A percentile compares a stretch with the other conserved stretches of the same genome.
Evolutionary conservation across 2,888 invertebrate genomes (phyloP).

Genomic region (Yponomeuta plumbellus): DNA sequence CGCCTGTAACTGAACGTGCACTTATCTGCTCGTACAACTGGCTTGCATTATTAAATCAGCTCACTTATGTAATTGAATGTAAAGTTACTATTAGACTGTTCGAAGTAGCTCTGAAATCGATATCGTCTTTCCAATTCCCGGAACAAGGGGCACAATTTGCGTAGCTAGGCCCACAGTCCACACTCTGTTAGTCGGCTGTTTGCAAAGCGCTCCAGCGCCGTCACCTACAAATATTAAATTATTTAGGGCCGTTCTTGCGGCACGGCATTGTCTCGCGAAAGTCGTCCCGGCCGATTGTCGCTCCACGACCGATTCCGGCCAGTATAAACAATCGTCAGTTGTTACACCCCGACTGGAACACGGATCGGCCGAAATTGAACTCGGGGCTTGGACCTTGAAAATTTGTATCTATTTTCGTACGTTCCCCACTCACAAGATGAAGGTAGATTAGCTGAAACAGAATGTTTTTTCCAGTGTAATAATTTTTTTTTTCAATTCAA

Average conservation of each 20-base stretch:
- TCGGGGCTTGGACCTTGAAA: slow-evolving; percentile 22
- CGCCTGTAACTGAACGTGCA: slow-evolving; percentile 32
- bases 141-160: slow-evolving; percentile 4
- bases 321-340: slow-evolving; percentile 68
- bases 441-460: too few species aligned
- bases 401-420: background rate
- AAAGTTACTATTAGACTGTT: background rate
- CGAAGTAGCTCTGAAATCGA: background rate
- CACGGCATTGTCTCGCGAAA: slow-evolving; percentile 65
- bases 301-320: slow-evolving; percentile 33
- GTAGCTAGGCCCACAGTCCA: background rate
- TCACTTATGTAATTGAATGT: background rate
- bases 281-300: slow-evolving; percentile 33
- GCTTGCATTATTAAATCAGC: slow-evolving; percentile 23
- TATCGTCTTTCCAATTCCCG: slow-evolving; percentile 2
- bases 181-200: slow-evolving; percentile 36
- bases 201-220: slow-evolving; percentile 51
- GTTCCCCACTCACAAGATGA: too few species aligned
- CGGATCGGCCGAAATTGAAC: slow-evolving; percentile 27
- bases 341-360: slow-evolving; percentile 49
- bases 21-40: slow-evolving; percentile 28
- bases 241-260: slow-evolving; percentile 55
- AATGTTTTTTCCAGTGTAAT: too few species aligned
- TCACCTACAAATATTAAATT: slow-evolving; percentile 64
- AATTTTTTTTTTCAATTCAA: too few species aligned